These are phyloP conservation scores for Opisthocomus hoazin DNA, from an alignment of 2,113 vertebrate genomes.

Conservation along the genomic window DNA sequence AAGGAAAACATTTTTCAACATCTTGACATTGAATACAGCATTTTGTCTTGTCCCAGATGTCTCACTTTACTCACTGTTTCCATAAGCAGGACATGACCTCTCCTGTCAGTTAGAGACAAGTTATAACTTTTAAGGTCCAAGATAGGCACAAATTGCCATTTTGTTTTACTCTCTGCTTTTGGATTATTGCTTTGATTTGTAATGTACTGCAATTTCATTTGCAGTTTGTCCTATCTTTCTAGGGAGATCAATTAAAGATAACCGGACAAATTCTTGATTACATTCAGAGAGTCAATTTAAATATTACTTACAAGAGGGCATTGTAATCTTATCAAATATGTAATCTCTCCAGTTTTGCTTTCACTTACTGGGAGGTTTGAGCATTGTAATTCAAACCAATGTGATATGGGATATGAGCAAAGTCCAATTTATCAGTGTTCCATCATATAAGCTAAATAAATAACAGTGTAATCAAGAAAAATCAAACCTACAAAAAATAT, in stretches of 20 bases:
- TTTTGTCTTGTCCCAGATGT: neutral
- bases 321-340: conserved; percentile 54
- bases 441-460: conserved; percentile 46
- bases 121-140: neutral
- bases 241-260: conserved; percentile 70
- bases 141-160: neutral
- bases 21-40: neutral
- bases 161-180: conserved; percentile 25
- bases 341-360: conserved; percentile 54
- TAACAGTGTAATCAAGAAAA: conserved; percentile 43
- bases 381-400: conserved; percentile 42
- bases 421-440: conserved; percentile 21
- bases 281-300: conserved; percentile 64
- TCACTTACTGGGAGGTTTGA: conserved; percentile 30
- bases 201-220: conserved; percentile 29
- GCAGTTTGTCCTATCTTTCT: conserved; percentile 36
- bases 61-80: neutral
- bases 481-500: neutral
- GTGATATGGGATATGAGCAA: conserved; percentile 21
- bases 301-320: conserved; percentile 49
- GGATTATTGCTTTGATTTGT: conserved; percentile 26
- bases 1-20: neutral
- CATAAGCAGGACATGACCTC: neutral
- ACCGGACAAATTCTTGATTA: conserved; percentile 59
- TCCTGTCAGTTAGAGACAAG: neutral